Base-by-base conservation (phyloP, 2,888 invertebrate species). In the Silvanus unidentatus region DNA sequence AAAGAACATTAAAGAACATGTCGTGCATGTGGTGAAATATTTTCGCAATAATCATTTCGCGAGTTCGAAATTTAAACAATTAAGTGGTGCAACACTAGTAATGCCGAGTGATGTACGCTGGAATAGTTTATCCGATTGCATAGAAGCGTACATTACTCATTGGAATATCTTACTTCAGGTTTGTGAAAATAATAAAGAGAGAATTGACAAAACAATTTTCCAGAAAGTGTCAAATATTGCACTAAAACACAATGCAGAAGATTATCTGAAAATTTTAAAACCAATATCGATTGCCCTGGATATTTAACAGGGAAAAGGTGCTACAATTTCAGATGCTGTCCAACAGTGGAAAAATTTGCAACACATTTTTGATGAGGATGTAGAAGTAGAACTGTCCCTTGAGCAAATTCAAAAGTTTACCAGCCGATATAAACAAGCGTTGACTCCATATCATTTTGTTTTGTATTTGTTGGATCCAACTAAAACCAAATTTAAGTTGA, bases 231-330 rank as follows among this genome's bases (percentile, higher is more conserved):
- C 36, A 16, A 39, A 50, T 14, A 49, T 51, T 39, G 44, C 30
- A n/a, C 39, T 49, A 16, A 50, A 48, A 39, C 34, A 35, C 15
- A 27, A 14, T 2, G 44, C 38, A 1, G 29, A 46, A 44, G 28
- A 36, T 12, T 47, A 37, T 43, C 28, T 47, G n/a, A 32, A 40
- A 16, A 45, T 39, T 16, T 42, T 50, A 34, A 50, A 50, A 42
- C 29, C 37, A 35, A 50, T 43, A 34, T 15, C 47, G 40, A 40
- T 49, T 47, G 44, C 44, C 38, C 32, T 52, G 29, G 47, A 47
- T 47, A 50, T 9, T 29, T 37, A 45, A 39, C 39, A 38, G 30
- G 36, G 30, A 32, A 37, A 44, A 27, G 16, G 43, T 40, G 45
- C 34, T 32, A 45, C 42, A n/a, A 32, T 48, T 16, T 41, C 43